phyloP scores from a whole-genome alignment of 1,140 invertebrate genomes.

The Habropoda laboriosa region DNA sequence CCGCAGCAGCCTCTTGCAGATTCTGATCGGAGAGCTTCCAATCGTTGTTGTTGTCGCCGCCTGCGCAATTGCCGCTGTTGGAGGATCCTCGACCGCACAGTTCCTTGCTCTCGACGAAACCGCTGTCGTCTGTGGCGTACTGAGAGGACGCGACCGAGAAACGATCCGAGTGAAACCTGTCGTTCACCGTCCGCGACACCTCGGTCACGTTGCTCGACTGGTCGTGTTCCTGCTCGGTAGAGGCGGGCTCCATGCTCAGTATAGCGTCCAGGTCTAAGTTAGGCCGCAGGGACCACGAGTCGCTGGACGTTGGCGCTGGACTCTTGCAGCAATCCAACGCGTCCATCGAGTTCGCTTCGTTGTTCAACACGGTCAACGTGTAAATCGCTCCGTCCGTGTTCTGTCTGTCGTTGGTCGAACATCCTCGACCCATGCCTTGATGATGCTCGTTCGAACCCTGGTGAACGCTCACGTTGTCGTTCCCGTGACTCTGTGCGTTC shows the following conservation, averaged over 20 bases:
- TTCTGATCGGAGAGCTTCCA: conserved; percentile 89
- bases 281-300: conserved; percentile 76
- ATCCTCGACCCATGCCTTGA: conserved; percentile 50
- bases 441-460: conserved; percentile 57
- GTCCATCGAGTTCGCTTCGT: conserved; percentile 83
- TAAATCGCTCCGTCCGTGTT: conserved; percentile 84
- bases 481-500: conserved; percentile 54
- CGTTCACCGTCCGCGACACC: conserved; percentile 65
- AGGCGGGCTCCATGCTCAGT: conserved; percentile 76
- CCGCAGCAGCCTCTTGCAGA: conserved; percentile 80
- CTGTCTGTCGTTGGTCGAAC: conserved; percentile 73
- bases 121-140: conserved; percentile 86
- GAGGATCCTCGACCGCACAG: conserved; percentile 66
- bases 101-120: conserved; percentile 87
- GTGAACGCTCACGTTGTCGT: conserved; percentile 53
- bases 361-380: conserved; percentile 83
- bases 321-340: conserved; percentile 79
- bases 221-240: conserved; percentile 69
- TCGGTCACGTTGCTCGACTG: conserved; percentile 61
- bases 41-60: conserved; percentile 89
- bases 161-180: conserved; percentile 74
- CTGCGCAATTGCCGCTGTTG: conserved; percentile 78
- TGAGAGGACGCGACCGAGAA: conserved; percentile 69
- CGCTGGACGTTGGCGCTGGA: conserved; percentile 71
- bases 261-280: conserved; percentile 81